phyloP scores from a whole-genome alignment of 2,888 invertebrate genomes.

The Hyles lineata region DNA sequence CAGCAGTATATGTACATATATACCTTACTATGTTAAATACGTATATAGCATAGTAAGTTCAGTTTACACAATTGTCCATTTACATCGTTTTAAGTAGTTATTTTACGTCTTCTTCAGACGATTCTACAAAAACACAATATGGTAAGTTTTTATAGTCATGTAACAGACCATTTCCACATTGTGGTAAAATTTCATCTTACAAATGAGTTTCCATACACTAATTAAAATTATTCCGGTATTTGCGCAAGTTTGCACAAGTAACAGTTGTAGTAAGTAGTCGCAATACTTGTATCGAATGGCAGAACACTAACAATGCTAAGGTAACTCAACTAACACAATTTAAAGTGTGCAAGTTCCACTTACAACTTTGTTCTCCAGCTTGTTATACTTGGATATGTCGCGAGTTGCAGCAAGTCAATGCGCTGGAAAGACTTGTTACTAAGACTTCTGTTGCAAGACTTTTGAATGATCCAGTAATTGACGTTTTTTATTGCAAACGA shows the following conservation, averaged over 20 bases:
- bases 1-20: too few relatives aligned
- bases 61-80: too few relatives aligned
- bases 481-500: background rate
- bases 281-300: background rate
- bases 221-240: too few relatives aligned
- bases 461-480: background rate
- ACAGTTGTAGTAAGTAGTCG: background rate
- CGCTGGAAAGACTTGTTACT: background rate
- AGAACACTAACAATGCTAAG: background rate
- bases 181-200: background rate
- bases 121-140: too few relatives aligned
- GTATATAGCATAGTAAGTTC: too few relatives aligned
- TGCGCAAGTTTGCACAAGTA: background rate
- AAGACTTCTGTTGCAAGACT: background rate
- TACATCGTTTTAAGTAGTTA: too few relatives aligned
- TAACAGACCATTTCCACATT: too few relatives aligned
- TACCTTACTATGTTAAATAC: too few relatives aligned
- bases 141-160: too few relatives aligned
- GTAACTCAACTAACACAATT: conserved; percentile 8
- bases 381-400: background rate
- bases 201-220: background rate
- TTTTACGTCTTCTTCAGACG: too few relatives aligned
- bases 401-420: background rate
- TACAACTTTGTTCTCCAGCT: background rate
- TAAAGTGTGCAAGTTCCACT: background rate